These are phyloP conservation scores for Atherix ibis DNA, from an alignment of 2,888 invertebrate species.

Conservation along the genomic window DNA sequence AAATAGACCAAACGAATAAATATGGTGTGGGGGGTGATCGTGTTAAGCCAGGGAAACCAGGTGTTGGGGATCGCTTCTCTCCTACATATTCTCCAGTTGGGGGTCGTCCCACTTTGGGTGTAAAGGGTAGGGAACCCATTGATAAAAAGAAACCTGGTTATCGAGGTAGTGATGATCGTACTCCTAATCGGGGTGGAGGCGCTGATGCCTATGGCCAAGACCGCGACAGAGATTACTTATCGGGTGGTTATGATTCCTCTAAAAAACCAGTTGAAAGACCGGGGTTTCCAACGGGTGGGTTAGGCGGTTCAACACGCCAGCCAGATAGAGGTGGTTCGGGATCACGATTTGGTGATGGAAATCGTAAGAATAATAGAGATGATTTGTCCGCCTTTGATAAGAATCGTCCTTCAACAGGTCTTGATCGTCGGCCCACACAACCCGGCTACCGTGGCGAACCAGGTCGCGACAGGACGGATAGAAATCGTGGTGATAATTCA, in stretches of 20 bases:
- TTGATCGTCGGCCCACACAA: neutral
- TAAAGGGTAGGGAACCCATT: too few relatives aligned
- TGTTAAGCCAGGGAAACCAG: neutral
- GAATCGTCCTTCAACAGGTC: constrained; percentile 1
- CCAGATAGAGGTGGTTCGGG: neutral
- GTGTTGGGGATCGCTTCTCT: neutral
- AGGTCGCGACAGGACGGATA: too few relatives aligned
- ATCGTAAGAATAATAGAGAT: neutral
- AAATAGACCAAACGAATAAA: too few relatives aligned
- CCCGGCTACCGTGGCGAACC: neutral
- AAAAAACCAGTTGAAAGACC: neutral
- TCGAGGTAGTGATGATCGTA: constrained; percentile 5
- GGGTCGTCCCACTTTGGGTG: too few relatives aligned
- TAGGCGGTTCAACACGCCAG: too few relatives aligned
- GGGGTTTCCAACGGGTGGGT: neutral
- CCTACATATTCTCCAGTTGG: too few relatives aligned
- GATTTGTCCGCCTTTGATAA: neutral
- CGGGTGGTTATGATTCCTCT: neutral
- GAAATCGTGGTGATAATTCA: too few relatives aligned
- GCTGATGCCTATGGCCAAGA: constrained; percentile 6
- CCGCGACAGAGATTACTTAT: constrained; percentile 4
- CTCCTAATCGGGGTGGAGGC: constrained; percentile 6
- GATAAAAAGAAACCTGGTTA: too few relatives aligned
- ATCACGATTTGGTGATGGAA: neutral
- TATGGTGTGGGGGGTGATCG: too few relatives aligned